phyloP scores from a whole-genome alignment of 2,888 invertebrate genomes.

The Cantharis nigra region DNA sequence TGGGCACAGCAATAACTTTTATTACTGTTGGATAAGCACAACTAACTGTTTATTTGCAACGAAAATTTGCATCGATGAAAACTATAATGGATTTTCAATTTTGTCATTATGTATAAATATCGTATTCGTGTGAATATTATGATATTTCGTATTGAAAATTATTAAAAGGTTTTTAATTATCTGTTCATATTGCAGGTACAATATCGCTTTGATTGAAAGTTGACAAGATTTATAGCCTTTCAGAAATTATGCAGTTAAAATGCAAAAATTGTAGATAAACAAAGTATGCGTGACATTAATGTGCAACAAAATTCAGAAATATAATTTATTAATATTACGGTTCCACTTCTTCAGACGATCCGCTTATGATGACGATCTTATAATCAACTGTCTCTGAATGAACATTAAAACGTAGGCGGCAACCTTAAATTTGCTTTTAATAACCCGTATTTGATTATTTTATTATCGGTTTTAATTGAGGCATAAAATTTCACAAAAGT shows the following conservation, averaged over 20 bases:
- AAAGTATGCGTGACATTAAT: slow-evolving; percentile 20
- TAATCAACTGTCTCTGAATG: slow-evolving; percentile 22
- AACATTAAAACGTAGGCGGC: slow-evolving; percentile 23
- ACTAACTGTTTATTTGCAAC: too few relatives aligned
- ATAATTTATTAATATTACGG: slow-evolving; percentile 23
- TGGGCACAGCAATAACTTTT: too few relatives aligned
- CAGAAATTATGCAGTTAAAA: slow-evolving; percentile 4
- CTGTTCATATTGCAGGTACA: background rate
- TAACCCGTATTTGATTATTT: slow-evolving; percentile 24
- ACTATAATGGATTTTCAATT: too few relatives aligned
- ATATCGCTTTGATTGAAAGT: background rate
- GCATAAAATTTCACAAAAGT: slow-evolving; percentile 3
- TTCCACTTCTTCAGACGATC: slow-evolving; percentile 24
- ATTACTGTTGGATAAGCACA: too few relatives aligned
- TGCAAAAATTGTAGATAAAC: slow-evolving; percentile 15
- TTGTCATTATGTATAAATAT: background rate
- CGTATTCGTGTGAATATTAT: background rate
- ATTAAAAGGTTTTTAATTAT: background rate
- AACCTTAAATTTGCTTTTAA: slow-evolving; percentile 22
- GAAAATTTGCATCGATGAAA: too few relatives aligned
- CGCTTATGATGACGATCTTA: slow-evolving; percentile 21
- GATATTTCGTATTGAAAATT: background rate
- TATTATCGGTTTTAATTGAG: slow-evolving; percentile 20
- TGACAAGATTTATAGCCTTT: background rate
- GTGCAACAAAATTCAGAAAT: slow-evolving; percentile 16